These are phyloP conservation scores for Galeopsomyia nigrocyanea DNA, from an alignment of 2,888 invertebrate species.

Conservation along the genomic window DNA sequence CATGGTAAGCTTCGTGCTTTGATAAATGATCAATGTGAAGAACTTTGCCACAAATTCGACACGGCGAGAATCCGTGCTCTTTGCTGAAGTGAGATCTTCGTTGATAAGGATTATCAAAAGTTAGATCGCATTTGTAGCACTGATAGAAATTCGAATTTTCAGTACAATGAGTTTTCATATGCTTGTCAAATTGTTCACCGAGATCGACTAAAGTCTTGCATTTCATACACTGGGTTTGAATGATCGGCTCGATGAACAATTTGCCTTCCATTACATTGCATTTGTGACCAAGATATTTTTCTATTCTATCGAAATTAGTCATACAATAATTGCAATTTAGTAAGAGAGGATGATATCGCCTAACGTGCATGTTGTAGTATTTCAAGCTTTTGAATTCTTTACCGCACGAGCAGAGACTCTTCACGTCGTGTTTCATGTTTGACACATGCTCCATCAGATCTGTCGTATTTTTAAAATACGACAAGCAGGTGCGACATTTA, in stretches of 20 bases:
- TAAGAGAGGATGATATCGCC: conserved; percentile 48
- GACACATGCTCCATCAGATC: conserved; percentile 40
- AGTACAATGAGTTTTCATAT: conserved; percentile 52
- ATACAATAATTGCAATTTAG: conserved; percentile 57
- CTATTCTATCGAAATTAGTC: conserved; percentile 47
- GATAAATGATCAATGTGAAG: conserved; percentile 43
- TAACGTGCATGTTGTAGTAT: conserved; percentile 50
- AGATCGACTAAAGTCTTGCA: conserved; percentile 48
- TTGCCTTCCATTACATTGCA: conserved; percentile 49
- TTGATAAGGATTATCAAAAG: conserved; percentile 48
- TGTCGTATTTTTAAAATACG: conserved; percentile 36
- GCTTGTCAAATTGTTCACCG: conserved; percentile 53
- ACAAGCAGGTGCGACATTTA: conserved; percentile 42
- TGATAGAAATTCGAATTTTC: conserved; percentile 47
- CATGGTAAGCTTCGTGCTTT: conserved; percentile 59
- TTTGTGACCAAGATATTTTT: conserved; percentile 51
- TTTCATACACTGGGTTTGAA: conserved; percentile 49
- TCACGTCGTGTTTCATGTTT: conserved; percentile 44
- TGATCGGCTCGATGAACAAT: conserved; percentile 43
- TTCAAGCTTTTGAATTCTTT: conserved; percentile 50
- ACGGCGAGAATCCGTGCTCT: conserved; percentile 50
- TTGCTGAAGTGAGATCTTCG: conserved; percentile 51
- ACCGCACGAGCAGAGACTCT: conserved; percentile 53
- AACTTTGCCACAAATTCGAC: conserved; percentile 51
- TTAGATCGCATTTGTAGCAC: conserved; percentile 55